phyloP scores from a whole-genome alignment of 1,140 invertebrate genomes.

The Lordiphosa clarofinis region DNA sequence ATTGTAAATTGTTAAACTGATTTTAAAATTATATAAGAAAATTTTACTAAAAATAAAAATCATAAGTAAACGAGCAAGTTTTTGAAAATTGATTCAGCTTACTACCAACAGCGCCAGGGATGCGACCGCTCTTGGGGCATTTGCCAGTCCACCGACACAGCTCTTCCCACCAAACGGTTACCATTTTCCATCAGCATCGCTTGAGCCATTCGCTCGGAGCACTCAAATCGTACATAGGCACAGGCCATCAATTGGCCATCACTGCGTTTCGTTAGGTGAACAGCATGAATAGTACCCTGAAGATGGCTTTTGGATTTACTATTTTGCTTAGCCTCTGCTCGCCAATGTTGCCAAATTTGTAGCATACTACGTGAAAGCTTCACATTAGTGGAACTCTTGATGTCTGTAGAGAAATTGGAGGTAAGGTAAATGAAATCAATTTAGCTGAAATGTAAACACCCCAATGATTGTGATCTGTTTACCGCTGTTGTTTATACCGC shows the following conservation, averaged over 20 bases:
- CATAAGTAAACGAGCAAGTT: constrained; percentile 33
- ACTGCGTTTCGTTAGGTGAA: constrained; percentile 26
- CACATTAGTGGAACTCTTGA: too few relatives aligned
- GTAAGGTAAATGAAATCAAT: too few relatives aligned
- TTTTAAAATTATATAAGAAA: constrained; percentile 67
- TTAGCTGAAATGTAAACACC: too few relatives aligned
- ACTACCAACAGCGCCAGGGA: constrained; percentile 41
- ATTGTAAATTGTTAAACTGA: constrained; percentile 77
- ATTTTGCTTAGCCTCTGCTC: not conserved
- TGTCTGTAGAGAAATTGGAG: too few relatives aligned
- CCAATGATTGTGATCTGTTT: too few relatives aligned
- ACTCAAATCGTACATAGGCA: constrained; percentile 40
- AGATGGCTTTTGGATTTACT: constrained; percentile 2
- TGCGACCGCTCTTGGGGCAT: constrained; percentile 11
- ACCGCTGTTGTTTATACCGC: too few relatives aligned
- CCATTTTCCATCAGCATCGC: constrained; percentile 19
- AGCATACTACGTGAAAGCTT: too few relatives aligned
- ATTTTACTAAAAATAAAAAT: constrained; percentile 73
- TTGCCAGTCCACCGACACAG: constrained; percentile 34
- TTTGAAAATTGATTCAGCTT: not conserved
- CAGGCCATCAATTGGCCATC: constrained; percentile 40
- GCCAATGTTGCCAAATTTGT: constrained; percentile 29
- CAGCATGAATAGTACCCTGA: constrained; percentile 31
- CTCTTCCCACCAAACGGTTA: constrained; percentile 23
- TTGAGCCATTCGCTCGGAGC: constrained; percentile 19